These are phyloP conservation scores for Neria commutata DNA, from an alignment of 2,888 invertebrate genomes.

Conservation along the genomic window DNA sequence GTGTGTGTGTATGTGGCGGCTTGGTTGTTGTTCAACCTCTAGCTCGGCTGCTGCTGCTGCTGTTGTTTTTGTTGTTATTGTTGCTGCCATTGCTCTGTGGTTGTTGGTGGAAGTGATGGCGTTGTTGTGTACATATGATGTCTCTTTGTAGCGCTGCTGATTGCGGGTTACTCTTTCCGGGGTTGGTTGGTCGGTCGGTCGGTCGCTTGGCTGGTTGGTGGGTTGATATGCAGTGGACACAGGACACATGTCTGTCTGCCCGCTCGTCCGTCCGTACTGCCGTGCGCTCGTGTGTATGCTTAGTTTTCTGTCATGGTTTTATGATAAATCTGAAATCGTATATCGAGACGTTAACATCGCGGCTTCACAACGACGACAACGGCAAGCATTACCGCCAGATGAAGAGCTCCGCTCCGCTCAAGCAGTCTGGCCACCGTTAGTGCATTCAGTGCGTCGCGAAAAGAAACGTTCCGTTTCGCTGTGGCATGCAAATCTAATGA, in stretches of 20 bases:
- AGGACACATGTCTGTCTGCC: constrained; percentile 51
- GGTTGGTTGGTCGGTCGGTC: constrained; percentile 1
- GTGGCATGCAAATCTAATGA: constrained; percentile 1
- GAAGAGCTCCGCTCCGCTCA: not conserved
- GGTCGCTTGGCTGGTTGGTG: too few species aligned
- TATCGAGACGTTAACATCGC: constrained; percentile 56
- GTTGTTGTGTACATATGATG: constrained; percentile 16
- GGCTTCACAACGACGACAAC: not conserved
- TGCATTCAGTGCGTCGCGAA: constrained; percentile 1
- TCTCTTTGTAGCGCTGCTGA: constrained; percentile 18
- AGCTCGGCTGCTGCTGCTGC: too few species aligned
- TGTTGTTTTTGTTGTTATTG: too few species aligned
- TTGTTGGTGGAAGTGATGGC: not conserved
- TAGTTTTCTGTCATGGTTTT: constrained; percentile 58
- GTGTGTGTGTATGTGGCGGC: too few species aligned
- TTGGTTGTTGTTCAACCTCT: too few species aligned
- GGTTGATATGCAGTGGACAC: too few species aligned
- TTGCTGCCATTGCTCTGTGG: too few species aligned
- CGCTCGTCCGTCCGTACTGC: too few species aligned
- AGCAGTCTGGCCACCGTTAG: not conserved
- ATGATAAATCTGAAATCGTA: constrained; percentile 59
- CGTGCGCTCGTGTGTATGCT: too few species aligned
- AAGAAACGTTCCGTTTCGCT: too few species aligned
- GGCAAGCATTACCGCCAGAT: not conserved
- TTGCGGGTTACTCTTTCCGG: constrained; percentile 19